Evolutionary conservation across 1,140 invertebrate species (phyloP).

Genomic region (Eurosta solidaginis): DNA sequence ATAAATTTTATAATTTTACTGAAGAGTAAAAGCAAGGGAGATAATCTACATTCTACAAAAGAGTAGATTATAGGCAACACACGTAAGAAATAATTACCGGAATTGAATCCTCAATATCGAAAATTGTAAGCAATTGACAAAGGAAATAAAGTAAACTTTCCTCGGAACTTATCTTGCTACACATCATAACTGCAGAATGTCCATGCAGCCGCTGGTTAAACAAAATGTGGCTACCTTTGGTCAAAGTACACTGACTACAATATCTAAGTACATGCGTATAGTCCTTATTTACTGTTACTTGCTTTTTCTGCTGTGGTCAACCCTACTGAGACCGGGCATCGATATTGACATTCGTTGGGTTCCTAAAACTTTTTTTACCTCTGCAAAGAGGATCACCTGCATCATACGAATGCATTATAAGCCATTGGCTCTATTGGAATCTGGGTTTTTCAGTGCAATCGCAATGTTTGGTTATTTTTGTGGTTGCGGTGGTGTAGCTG

Average conservation of each 20-base stretch:
- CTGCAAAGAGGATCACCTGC: slow-evolving; percentile 31
- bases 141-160: too few relatives aligned
- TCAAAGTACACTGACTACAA: not conserved
- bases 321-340: slow-evolving; percentile 6
- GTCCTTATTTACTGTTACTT: slow-evolving; percentile 24
- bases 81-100: too few relatives aligned
- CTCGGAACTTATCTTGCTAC: too few relatives aligned
- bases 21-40: too few relatives aligned
- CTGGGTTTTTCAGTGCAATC: slow-evolving; percentile 25
- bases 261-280: not conserved
- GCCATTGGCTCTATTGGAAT: slow-evolving; percentile 18
- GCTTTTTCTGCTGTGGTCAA: slow-evolving; percentile 30
- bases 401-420: slow-evolving; percentile 34
- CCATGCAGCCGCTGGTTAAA: not conserved
- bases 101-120: too few relatives aligned
- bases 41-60: too few relatives aligned
- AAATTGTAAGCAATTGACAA: too few relatives aligned
- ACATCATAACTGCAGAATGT: not conserved
- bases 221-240: not conserved
- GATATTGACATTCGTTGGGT: slow-evolving; percentile 30
- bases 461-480: slow-evolving; percentile 31
- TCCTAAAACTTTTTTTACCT: slow-evolving; percentile 24
- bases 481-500: not conserved
- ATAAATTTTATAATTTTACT: too few relatives aligned
- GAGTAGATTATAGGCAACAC: too few relatives aligned